Evolutionary conservation across 2,113 vertebrate species (phyloP), one percentile per base, ranked within the genome.

Genomic region (Charina bottae): DNA sequence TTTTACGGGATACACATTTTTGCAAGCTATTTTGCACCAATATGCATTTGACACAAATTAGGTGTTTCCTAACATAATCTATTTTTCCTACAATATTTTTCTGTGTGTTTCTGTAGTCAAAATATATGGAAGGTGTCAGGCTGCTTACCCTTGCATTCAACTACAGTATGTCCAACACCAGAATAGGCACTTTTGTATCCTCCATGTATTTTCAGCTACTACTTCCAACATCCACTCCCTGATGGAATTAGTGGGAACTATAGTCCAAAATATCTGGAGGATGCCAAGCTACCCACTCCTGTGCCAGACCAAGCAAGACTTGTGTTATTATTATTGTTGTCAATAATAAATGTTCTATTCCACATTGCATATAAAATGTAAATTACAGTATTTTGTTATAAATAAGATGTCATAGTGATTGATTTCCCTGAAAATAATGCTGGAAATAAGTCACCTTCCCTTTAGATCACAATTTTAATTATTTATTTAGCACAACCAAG

Each of bases 341-440:
- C 95, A 94, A 94, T 89, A 95, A 95, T 94, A 92, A 85, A 93
- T 95, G 93, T 92, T 94, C 83, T 92, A 92, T 91, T 96, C 95
- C 87, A 92, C 89, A 90, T 23, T 90, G 55, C 19, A 68, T 94
- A 93, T 90, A 94, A 93, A 89, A 94, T 83, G 55, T 92, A 95
- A 95, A 96, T 95, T 93, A 93, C 91, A 94, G 12, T 58, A 93
- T 89, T 89, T 62, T 46, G 88, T 28, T 94, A 68, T 84, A 92
- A 90, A 89, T 95, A 94, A 92, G 87, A 89, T 94, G 56, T 17
- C 0, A 0, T 0, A 0, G 26, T 95, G 92, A 95, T 88, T n/a
- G 72, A 94, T 96, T 88, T 95, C 92, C 90, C 85, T 95, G 94
- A 93, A 24, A 94, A 42, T 85, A 96, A 42, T n/a, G 83, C 84